phyloP scores from a whole-genome alignment of 2,888 invertebrate species.

The Macrophya annulata region DNA sequence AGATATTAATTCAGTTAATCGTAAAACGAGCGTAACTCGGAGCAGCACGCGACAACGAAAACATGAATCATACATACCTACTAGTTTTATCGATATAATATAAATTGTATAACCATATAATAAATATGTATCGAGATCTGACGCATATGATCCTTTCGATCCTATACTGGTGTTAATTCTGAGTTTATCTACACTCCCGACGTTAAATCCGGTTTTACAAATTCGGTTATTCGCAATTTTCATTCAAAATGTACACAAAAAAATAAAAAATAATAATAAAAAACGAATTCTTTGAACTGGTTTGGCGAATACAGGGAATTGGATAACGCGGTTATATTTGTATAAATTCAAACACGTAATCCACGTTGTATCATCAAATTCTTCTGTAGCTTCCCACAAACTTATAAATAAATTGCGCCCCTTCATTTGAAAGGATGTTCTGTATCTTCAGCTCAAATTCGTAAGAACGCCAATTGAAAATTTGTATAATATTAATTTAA shows the following conservation, averaged over 20 bases:
- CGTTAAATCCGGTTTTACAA: conserved; percentile 17
- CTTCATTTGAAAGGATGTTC: background rate
- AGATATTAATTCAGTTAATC: conserved; percentile 30
- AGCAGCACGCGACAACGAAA: conserved; percentile 37
- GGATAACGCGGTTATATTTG: background rate
- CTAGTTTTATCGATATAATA: conserved; percentile 18
- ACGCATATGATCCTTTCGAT: conserved; percentile 3
- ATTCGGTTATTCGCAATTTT: conserved; percentile 4
- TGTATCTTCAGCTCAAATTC: background rate
- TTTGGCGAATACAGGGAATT: conserved; percentile 25
- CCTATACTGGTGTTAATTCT: conserved; percentile 20
- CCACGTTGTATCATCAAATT: background rate
- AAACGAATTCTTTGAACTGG: conserved; percentile 15
- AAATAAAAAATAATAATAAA: background rate
- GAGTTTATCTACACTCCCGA: background rate
- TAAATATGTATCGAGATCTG: conserved; percentile 8
- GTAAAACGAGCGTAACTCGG: conserved; percentile 31
- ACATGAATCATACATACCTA: background rate
- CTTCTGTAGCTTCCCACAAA: background rate
- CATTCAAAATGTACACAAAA: background rate
- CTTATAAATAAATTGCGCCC: background rate
- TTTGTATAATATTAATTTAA: conserved; percentile 5
- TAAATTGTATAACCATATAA: conserved; percentile 17
- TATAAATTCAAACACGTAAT: conserved; percentile 17
- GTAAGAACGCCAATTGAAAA: background rate